Evolutionary conservation across 2,113 vertebrate genomes (phyloP).

Genomic region (Planiliza haematocheilus): DNA sequence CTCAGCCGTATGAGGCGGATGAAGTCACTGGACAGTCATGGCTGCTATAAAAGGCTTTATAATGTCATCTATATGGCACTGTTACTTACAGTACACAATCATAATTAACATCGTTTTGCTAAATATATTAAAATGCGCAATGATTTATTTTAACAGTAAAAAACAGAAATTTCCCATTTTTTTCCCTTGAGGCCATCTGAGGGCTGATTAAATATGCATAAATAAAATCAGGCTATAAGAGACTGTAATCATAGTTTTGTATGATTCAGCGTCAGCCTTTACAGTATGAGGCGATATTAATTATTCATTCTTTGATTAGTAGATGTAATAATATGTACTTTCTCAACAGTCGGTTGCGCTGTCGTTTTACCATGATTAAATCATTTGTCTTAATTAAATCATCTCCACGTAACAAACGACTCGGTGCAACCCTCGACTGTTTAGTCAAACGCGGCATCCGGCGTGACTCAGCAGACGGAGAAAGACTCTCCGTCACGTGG

Average conservation of each 20-base stretch:
- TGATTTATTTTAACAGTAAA: background rate
- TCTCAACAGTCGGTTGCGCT: constrained; percentile 18
- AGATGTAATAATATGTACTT: constrained; percentile 35
- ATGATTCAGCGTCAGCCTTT: constrained; percentile 23
- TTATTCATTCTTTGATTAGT: constrained; percentile 43
- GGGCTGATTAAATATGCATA: constrained; percentile 14
- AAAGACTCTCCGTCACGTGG: too few relatives aligned
- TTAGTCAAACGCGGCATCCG: background rate
- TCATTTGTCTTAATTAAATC: constrained; percentile 60
- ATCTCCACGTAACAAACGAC: constrained; percentile 24
- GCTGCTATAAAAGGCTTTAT: too few relatives aligned
- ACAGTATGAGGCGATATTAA: constrained; percentile 24
- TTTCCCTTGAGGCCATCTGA: background rate
- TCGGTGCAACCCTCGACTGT: background rate
- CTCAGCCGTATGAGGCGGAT: background rate
- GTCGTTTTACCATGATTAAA: constrained; percentile 36
- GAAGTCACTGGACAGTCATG: background rate
- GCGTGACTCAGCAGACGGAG: background rate
- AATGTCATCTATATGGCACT: too few relatives aligned
- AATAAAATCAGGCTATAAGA: constrained; percentile 28
- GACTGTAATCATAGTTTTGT: constrained; percentile 24
- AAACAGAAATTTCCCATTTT: background rate
- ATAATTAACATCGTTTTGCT: background rate
- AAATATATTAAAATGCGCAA: background rate
- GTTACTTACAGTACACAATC: too few relatives aligned